Percentiles rank a stretch among this genome's conserved stretches.
Conservation (phyloP, 2,113 vertebrate species). For the Spea multiplicata region DNA sequence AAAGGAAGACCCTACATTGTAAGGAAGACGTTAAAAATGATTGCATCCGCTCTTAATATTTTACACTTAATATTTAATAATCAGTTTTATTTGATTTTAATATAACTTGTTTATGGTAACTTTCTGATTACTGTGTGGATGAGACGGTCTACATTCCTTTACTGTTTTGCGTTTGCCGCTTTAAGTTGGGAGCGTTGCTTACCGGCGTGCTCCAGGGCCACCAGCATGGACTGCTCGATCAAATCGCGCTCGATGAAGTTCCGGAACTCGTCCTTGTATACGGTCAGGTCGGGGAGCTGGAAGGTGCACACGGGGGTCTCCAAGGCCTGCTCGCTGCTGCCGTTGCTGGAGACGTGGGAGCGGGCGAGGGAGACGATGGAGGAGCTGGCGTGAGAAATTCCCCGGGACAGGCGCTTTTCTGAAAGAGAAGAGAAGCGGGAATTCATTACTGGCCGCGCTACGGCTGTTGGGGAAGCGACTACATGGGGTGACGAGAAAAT, state of each 20-base stretch:
- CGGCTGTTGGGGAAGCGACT: too few relatives aligned
- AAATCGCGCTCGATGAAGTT: conserved; percentile 93
- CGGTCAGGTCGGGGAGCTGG: conserved; percentile 93
- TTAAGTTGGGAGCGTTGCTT: conserved; percentile 40
- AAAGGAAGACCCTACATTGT: too few relatives aligned
- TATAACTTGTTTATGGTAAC: too few relatives aligned
- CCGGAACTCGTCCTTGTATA: conserved; percentile 91
- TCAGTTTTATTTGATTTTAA: too few relatives aligned
- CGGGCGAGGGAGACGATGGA: conserved; percentile 91
- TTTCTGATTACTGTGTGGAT: too few relatives aligned
- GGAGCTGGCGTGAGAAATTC: conserved; percentile 93
- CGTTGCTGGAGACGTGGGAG: conserved; percentile 85
- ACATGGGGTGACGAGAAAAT: too few relatives aligned
- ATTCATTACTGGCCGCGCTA: too few relatives aligned
- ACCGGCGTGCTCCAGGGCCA: conserved; percentile 94
- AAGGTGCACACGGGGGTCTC: conserved; percentile 96
- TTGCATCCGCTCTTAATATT: too few relatives aligned
- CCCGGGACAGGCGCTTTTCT: conserved; percentile 89
- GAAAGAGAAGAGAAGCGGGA: conserved; percentile 34
- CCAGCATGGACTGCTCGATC: conserved; percentile 97
- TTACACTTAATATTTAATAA: too few relatives aligned
- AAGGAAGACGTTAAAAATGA: too few relatives aligned
- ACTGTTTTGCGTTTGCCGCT: too few relatives aligned
- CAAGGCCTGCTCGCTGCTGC: conserved; percentile 79
- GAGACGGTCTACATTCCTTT: too few relatives aligned